phyloP scores from a whole-genome alignment of 1,140 invertebrate species.

The Drosophila hydei region DNA sequence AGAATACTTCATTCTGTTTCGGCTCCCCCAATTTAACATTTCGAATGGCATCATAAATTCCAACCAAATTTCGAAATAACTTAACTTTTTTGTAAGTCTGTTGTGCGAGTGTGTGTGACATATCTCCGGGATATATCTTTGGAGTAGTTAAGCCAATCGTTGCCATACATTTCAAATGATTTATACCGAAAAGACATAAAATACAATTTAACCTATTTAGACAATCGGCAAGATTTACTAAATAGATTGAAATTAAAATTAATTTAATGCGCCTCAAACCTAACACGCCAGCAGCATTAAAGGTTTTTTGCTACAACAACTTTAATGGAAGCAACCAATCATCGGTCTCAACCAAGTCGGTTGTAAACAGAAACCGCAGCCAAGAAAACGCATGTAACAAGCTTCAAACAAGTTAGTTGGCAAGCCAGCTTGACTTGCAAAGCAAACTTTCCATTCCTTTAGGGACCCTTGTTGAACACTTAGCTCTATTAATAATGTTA shows the following conservation, averaged over 20 bases:
- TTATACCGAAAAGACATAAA: constrained; percentile 11
- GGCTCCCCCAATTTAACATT: constrained; percentile 44
- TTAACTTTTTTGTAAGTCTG: constrained; percentile 62
- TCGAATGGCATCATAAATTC: constrained; percentile 57
- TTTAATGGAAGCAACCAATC: not conserved
- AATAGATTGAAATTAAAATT: not conserved
- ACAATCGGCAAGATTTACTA: not conserved
- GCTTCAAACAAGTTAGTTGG: constrained; percentile 20
- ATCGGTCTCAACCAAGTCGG: not conserved
- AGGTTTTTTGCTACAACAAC: not conserved
- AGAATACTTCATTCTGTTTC: constrained; percentile 1
- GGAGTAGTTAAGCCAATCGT: constrained; percentile 24
- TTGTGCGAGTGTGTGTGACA: constrained; percentile 44
- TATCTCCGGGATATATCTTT: constrained; percentile 45
- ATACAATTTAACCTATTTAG: not conserved
- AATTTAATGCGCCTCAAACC: not conserved
- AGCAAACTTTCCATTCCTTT: constrained; percentile 8
- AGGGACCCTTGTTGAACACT: constrained; percentile 9
- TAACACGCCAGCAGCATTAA: not conserved
- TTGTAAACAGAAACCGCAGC: constrained; percentile 9
- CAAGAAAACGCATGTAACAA: constrained; percentile 19
- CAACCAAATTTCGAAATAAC: constrained; percentile 48
- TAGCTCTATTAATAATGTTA: constrained; percentile 38
- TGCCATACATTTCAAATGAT: constrained; percentile 29
- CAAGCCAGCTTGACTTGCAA: constrained; percentile 28